Evolutionary conservation across 2,888 invertebrate genomes (phyloP), one percentile per base, ranked within the genome.

Genomic region (Chrysotoxum bicinctum): DNA sequence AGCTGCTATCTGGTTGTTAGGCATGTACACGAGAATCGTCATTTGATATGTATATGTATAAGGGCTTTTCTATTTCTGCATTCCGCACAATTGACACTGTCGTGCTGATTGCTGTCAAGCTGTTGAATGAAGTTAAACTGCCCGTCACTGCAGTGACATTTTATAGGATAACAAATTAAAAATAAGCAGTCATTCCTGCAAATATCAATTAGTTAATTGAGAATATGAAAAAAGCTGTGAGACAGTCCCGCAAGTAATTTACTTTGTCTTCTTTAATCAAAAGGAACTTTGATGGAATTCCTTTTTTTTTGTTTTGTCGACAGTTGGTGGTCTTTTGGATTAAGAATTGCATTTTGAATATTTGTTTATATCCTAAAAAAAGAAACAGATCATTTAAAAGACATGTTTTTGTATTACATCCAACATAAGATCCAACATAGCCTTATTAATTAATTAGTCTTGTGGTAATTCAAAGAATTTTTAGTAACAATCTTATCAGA

Each of bases 31-130:
- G 16, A 16, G 23, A 37, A 16, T 32, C 8, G 7, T 62, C 40
- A 26, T 43, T 62, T 8, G 12, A 21, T 23, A 12, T 4, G 6
- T 26, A 26, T 26, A 26, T 26, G n/a, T 56, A 21, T 1, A 23
- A 58, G 26, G 1, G 2, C 16, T 43, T n/a, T 62, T 62, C 26
- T 45, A 43, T 62, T 62, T 12, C 43, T 30, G 43, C 30, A 45
- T 30, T 19, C 14, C 16, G 23, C 7, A 8, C 64, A 64, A 64
- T 64, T 45, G 45, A 64, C 45, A 45, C 30, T 64, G 60, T 14
- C 64, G 14, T 19, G 45, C 30, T 45, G 64, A 45, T 45, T 45
- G 45, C 45, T 30, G 45, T 45, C 40, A 43, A 43, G 60, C 40
- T 40, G 23, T 30, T 60, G 23, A 16, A 26, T 35, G n/a, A n/a